Evolutionary conservation across 1,140 invertebrate species (phyloP).

Genomic region (Meteorus sp.): DNA sequence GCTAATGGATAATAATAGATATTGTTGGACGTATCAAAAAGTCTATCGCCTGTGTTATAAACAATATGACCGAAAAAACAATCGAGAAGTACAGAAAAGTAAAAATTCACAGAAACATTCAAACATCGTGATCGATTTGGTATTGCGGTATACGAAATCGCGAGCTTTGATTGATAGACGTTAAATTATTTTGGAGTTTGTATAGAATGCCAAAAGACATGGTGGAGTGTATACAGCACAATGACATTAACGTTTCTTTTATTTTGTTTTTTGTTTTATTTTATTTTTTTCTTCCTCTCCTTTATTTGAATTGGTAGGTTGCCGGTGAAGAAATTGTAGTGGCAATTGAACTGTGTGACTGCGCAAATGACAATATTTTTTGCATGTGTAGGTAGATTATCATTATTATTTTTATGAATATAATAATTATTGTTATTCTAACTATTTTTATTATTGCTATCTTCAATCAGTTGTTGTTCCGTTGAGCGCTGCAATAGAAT

Average conservation of each 20-base stretch:
- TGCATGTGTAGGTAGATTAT: conserved; percentile 3
- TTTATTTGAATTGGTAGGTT: background rate
- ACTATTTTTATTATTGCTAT: background rate
- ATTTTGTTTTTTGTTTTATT: conserved; percentile 16
- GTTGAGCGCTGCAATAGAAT: background rate
- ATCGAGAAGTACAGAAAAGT: conserved; percentile 1
- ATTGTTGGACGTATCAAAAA: conserved; percentile 60
- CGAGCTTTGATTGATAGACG: too few species aligned
- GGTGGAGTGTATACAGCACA: too few species aligned
- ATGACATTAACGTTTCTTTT: background rate
- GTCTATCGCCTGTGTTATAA: conserved; percentile 58
- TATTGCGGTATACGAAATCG: background rate
- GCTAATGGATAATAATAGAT: conserved; percentile 52
- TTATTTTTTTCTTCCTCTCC: conserved; percentile 16
- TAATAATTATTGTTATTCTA: too few species aligned
- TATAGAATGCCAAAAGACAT: too few species aligned
- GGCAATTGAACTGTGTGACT: conserved; percentile 1
- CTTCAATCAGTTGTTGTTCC: background rate
- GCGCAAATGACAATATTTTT: background rate
- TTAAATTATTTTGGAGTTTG: too few species aligned
- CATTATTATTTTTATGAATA: too few species aligned
- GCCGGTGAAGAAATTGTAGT: background rate
- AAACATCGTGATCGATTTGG: conserved; percentile 2
- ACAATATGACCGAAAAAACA: conserved; percentile 39
- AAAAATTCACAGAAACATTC: too few species aligned